A percentile compares a stretch with the other conserved stretches of the same genome.
Evolutionary conservation across 2,888 invertebrate genomes (phyloP).

Genomic region (Lasioglossum malachurum): DNA sequence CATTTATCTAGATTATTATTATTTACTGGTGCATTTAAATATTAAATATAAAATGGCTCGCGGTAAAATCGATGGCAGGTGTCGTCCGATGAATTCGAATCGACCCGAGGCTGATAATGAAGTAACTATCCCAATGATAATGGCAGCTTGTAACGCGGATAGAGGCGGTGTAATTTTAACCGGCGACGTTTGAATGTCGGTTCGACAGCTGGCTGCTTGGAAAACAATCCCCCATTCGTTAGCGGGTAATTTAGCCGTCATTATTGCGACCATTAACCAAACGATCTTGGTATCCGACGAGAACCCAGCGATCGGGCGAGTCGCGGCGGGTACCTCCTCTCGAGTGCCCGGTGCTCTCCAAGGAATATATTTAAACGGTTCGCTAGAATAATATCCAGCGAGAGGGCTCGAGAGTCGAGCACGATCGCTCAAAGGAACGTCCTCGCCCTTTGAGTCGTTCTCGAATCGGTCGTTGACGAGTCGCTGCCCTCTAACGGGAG

Average conservation of each 20-base stretch:
- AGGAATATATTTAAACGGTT: conserved; percentile 51
- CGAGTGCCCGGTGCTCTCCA: conserved; percentile 53
- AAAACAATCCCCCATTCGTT: conserved; percentile 49
- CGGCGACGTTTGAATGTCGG: conserved; percentile 30
- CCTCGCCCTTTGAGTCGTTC: conserved; percentile 35
- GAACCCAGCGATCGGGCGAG: conserved; percentile 28
- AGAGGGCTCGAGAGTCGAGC: conserved; percentile 18
- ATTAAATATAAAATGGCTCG: background rate
- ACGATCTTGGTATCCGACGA: conserved; percentile 40
- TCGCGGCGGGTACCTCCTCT: background rate
- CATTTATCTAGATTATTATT: no score
- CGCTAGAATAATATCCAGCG: conserved; percentile 34
- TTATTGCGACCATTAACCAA: conserved; percentile 63
- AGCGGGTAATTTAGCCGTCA: conserved; percentile 54
- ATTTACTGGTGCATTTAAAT: background rate
- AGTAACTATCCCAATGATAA: conserved; percentile 55
- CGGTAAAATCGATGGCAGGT: background rate
- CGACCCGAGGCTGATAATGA: conserved; percentile 27
- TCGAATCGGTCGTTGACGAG: conserved; percentile 32
- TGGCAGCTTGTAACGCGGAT: conserved; percentile 37
- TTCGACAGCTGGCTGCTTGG: conserved; percentile 55
- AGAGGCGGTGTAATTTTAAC: conserved; percentile 43
- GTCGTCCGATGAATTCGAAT: background rate
- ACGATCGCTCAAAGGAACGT: conserved; percentile 34
- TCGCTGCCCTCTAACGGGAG: background rate